These are phyloP conservation scores for Sicus ferrugineus DNA, from an alignment of 2,888 invertebrate species.

Conservation along the genomic window DNA sequence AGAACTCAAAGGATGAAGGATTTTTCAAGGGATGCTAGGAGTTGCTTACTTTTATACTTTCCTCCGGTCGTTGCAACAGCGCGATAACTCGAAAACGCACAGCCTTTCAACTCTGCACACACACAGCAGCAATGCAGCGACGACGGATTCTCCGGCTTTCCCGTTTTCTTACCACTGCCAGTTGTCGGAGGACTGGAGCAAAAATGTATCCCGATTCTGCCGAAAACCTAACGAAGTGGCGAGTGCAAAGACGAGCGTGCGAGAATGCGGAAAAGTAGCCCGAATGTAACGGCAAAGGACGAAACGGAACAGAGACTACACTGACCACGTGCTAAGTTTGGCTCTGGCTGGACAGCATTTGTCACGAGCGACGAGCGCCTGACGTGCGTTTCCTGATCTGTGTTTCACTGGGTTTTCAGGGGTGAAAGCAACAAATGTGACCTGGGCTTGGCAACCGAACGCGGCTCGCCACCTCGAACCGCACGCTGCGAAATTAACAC, in stretches of 20 bases:
- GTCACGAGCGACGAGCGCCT: too few species aligned
- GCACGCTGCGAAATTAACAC: slow-evolving; percentile 21
- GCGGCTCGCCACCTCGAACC: too few species aligned
- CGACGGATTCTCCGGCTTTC: neutral
- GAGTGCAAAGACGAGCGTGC: neutral
- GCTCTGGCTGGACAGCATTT: too few species aligned
- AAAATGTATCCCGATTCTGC: slow-evolving; percentile 27
- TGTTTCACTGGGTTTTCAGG: too few species aligned
- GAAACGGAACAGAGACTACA: neutral
- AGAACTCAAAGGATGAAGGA: neutral
- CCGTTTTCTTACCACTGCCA: neutral
- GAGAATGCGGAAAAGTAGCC: neutral
- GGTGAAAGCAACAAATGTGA: too few species aligned
- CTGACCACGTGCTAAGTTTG: too few species aligned
- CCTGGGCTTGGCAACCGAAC: too few species aligned
- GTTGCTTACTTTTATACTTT: neutral
- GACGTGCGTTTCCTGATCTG: too few species aligned
- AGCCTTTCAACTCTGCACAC: neutral
- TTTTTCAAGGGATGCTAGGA: too few species aligned
- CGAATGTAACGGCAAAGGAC: neutral
- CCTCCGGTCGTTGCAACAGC: neutral
- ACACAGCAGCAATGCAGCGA: neutral
- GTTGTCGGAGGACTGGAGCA: neutral
- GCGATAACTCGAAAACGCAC: neutral
- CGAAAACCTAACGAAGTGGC: slow-evolving; percentile 20